Conservation (phyloP, 2,888 invertebrate genomes). For the Clostera curtula region DNA sequence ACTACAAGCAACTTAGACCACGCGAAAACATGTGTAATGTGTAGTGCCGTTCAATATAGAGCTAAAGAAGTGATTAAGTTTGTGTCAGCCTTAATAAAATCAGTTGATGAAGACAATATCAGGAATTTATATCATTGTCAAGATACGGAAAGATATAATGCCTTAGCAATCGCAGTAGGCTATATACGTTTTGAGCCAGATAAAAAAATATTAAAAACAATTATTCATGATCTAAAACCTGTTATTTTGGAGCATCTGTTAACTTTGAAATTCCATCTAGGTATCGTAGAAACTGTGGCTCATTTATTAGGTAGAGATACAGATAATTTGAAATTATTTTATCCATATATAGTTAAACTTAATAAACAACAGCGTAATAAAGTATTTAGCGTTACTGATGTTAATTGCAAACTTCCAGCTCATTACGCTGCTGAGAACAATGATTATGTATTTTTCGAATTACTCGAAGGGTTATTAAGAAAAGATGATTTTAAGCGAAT, state of each 20-base stretch:
- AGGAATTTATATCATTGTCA: slow-evolving; percentile 9
- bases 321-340: neutral
- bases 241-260: too few species aligned
- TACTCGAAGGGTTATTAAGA: neutral
- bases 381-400: slow-evolving; percentile 2
- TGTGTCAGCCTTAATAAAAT: slow-evolving; percentile 5
- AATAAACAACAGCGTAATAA: slow-evolving; percentile 2
- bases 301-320: neutral
- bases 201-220: too few species aligned
- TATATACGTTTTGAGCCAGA: too few species aligned
- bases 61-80: slow-evolving; percentile 2
- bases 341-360: slow-evolving; percentile 2
- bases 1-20: too few species aligned
- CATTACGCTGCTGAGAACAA: slow-evolving; percentile 2
- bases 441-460: neutral
- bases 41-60: neutral
- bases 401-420: slow-evolving; percentile 1
- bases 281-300: slow-evolving; percentile 1
- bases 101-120: slow-evolving; percentile 4
- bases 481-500: neutral
- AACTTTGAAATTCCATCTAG: neutral
- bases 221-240: too few species aligned
- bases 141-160: slow-evolving; percentile 10
- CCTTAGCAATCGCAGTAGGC: slow-evolving; percentile 7
- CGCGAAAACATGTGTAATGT: slow-evolving; percentile 1